These are phyloP conservation scores for Acyrthosiphon pisum DNA, from an alignment of 1,140 invertebrate genomes.

Conservation along the genomic window DNA sequence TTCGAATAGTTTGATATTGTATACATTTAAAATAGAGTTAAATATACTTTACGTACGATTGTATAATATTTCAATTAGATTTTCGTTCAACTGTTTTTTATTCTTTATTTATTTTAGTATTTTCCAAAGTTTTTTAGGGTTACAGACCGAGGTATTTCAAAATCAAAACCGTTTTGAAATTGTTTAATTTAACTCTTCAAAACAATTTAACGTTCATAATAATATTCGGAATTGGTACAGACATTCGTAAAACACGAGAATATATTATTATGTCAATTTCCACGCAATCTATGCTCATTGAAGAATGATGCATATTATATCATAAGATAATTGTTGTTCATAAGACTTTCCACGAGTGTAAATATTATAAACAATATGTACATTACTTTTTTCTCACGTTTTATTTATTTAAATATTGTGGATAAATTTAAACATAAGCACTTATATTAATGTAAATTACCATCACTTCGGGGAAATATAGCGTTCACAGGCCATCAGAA, in stretches of 20 bases:
- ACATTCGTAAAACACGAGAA: neutral
- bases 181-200: neutral
- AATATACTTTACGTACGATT: neutral
- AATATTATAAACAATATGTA: neutral
- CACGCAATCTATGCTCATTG: neutral
- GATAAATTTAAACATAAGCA: neutral
- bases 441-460: neutral
- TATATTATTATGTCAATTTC: neutral
- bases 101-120: neutral
- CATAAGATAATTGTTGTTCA: neutral
- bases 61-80: neutral
- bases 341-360: too few species aligned
- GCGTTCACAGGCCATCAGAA: neutral
- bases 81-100: too few species aligned
- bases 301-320: neutral
- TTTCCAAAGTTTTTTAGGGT: neutral
- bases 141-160: neutral
- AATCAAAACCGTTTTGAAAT: neutral
- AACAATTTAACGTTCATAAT: neutral
- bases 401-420: neutral
- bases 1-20: neutral
- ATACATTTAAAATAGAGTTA: neutral
- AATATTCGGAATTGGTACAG: neutral
- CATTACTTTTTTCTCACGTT: neutral
- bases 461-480: neutral